Conservation (phyloP, 2,113 vertebrate species). For the Lycocorax pyrrhopterus region DNA sequence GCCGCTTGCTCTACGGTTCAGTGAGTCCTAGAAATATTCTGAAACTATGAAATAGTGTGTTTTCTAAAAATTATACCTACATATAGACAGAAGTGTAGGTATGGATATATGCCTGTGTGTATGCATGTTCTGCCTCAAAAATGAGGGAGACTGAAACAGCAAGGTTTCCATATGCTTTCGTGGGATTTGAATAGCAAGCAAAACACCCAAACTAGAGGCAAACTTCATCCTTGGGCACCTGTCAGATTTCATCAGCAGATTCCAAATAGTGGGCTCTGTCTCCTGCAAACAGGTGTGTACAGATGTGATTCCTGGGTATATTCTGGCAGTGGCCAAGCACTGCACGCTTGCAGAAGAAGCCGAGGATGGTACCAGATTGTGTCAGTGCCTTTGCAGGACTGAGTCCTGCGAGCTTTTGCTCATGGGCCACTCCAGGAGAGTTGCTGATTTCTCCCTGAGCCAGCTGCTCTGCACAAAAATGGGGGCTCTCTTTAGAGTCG, state of each 20-base stretch:
- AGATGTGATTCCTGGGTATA: neutral
- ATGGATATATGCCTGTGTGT: rapidly evolving
- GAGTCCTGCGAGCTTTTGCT: neutral
- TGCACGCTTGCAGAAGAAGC: neutral
- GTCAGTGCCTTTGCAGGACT: neutral
- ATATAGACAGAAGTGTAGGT: neutral
- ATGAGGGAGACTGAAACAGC: neutral
- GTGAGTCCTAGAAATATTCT: neutral
- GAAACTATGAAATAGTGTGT: neutral
- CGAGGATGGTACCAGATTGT: neutral
- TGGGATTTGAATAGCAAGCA: neutral
- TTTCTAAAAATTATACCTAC: neutral
- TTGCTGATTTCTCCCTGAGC: neutral
- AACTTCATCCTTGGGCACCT: neutral
- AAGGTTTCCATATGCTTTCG: neutral
- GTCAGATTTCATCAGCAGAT: neutral
- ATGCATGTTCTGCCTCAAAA: neutral
- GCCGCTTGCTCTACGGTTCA: neutral
- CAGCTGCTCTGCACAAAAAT: neutral
- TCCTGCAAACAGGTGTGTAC: neutral
- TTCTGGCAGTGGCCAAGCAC: neutral
- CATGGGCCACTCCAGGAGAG: neutral
- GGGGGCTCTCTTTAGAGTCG: neutral
- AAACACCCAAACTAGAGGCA: neutral
- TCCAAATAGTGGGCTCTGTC: neutral